Conservation (phyloP, 2,888 invertebrate species). For the Caenorhabditis macrosperma region DNA sequence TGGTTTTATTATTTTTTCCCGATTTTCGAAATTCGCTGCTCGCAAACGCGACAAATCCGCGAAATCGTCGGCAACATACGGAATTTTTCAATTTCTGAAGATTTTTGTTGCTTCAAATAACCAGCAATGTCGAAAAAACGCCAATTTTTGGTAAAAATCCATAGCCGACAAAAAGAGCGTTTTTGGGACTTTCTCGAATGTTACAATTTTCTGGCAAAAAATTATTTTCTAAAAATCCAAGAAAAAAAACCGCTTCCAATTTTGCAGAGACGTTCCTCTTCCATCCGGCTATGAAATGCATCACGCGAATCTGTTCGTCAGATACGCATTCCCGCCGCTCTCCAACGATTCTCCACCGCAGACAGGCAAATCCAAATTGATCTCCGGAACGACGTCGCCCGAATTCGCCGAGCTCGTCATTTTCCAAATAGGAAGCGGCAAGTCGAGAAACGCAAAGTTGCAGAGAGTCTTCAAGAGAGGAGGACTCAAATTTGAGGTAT, state of each 20-base stretch:
- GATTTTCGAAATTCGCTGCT: too few relatives aligned
- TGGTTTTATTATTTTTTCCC: too few relatives aligned
- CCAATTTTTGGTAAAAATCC: too few relatives aligned
- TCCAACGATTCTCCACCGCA: slow-evolving; percentile 86
- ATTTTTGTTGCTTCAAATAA: too few relatives aligned
- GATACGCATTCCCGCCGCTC: slow-evolving; percentile 89
- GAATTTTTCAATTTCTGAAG: too few relatives aligned
- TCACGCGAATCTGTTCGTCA: slow-evolving; percentile 68
- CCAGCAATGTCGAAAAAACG: too few relatives aligned
- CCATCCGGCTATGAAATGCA: slow-evolving; percentile 69
- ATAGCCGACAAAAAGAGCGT: too few relatives aligned
- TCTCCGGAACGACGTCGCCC: slow-evolving; percentile 88
- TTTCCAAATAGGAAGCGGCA: slow-evolving; percentile 66
- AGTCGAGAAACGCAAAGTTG: slow-evolving; percentile 83
- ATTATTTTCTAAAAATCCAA: neutral
- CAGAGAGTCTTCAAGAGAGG: slow-evolving; percentile 91
- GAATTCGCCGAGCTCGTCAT: slow-evolving; percentile 70
- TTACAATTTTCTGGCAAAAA: neutral
- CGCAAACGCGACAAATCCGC: too few relatives aligned
- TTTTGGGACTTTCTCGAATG: too few relatives aligned
- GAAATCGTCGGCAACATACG: too few relatives aligned
- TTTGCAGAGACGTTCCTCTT: slow-evolving; percentile 67
- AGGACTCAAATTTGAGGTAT: slow-evolving; percentile 89
- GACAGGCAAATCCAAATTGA: slow-evolving; percentile 87
- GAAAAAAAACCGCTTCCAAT: neutral